Evolutionary conservation across 2,797 vertebrate genomes (phyloP).

Genomic region (Malurus leucopterus): DNA sequence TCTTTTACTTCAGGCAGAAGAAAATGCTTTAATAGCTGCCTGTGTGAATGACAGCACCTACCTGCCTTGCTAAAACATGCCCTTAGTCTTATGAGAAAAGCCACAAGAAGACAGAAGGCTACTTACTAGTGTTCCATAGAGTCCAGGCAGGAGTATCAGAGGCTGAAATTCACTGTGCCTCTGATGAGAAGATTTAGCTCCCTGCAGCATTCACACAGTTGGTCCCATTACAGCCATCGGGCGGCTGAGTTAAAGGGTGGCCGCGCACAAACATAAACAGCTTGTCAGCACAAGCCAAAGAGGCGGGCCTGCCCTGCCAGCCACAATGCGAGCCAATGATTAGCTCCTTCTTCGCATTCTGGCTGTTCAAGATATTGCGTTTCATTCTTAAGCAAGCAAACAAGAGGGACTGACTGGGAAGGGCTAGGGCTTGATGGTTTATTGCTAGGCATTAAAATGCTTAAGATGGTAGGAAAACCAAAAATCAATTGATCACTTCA

Average conservation of each 20-base stretch:
- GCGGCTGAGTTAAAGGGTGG: constrained; percentile 64
- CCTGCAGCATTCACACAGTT: constrained; percentile 46
- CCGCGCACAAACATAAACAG: constrained; percentile 73
- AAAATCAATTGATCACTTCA: not conserved
- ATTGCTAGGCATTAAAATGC: not conserved
- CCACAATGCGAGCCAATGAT: constrained; percentile 70
- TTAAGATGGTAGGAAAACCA: not conserved
- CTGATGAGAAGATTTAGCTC: not conserved
- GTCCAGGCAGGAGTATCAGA: not conserved
- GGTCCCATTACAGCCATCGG: constrained; percentile 57
- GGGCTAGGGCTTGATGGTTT: not conserved
- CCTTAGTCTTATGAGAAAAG: not conserved
- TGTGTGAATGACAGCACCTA: not conserved
- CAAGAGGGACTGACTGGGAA: not conserved
- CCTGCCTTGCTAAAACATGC: constrained; percentile 5
- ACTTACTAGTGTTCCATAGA: constrained; percentile 70
- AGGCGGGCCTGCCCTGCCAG: constrained; percentile 61
- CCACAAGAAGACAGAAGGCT: not conserved
- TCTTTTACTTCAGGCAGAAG: not conserved
- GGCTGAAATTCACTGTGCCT: constrained; percentile 17
- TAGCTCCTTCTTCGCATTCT: constrained; percentile 51
- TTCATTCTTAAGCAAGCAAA: constrained; percentile 58
- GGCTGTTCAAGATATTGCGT: constrained; percentile 65
- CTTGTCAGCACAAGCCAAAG: constrained; percentile 70
- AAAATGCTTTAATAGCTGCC: not conserved